Conservation (phyloP, 2,113 vertebrate species). For the Tonatia bakeri region DNA sequence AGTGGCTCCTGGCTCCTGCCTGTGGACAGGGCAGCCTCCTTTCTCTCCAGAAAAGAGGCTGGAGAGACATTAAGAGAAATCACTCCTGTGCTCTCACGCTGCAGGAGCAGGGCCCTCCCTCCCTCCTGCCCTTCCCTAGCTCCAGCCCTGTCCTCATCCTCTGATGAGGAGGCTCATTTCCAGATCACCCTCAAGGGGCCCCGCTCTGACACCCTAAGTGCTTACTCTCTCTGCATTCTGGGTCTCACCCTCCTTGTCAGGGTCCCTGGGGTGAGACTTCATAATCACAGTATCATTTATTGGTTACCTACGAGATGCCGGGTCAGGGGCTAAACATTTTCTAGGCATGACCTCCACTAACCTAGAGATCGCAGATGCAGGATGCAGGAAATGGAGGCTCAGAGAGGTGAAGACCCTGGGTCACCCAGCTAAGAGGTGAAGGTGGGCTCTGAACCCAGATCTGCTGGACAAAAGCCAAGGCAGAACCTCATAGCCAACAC, state of each 20-base stretch:
- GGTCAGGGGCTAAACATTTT: not conserved
- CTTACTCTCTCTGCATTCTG: not conserved
- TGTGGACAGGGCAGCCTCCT: not conserved
- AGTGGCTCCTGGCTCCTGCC: not conserved
- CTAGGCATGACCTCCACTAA: not conserved
- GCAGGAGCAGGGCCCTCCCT: not conserved
- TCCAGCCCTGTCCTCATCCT: not conserved
- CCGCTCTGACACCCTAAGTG: not conserved
- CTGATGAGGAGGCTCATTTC: not conserved
- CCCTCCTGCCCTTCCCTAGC: not conserved
- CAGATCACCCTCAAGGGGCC: not conserved
- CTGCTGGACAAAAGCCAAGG: not conserved
- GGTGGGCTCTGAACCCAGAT: not conserved
- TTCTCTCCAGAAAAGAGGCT: not conserved
- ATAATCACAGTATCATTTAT: not conserved
- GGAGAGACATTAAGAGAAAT: not conserved
- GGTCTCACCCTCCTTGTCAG: not conserved
- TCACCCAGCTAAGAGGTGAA: not conserved
- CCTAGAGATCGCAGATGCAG: not conserved
- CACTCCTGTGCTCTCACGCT: not conserved
- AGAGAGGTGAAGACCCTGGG: not conserved
- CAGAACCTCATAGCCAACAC: not conserved
- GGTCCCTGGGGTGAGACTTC: not conserved
- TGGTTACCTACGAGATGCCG: not conserved
- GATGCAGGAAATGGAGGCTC: not conserved